Evolutionary conservation across 2,797 vertebrate genomes (phyloP).

Genomic region (Heteromormyrus szaboi): DNA sequence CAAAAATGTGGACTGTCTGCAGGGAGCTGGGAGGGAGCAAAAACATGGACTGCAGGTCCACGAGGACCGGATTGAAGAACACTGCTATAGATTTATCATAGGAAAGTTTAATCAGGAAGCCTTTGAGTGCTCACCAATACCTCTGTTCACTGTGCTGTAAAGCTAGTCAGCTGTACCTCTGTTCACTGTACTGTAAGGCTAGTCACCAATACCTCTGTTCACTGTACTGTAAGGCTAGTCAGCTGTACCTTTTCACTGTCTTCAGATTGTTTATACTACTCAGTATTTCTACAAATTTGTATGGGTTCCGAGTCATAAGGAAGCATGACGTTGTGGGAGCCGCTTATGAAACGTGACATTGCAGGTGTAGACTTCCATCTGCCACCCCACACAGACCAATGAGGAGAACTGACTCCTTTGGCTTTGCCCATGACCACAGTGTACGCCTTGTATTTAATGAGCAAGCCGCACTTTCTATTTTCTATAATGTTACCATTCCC

Average conservation of each 20-base stretch:
- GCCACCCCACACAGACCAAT: neutral
- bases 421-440: neutral
- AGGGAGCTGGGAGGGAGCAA: neutral
- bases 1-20: neutral
- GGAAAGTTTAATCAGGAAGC: conserved; percentile 58
- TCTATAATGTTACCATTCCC: neutral
- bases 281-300: neutral
- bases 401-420: neutral
- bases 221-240: neutral
- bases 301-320: neutral
- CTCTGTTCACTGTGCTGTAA: neutral
- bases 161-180: neutral
- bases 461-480: neutral
- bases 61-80: neutral
- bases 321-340: neutral
- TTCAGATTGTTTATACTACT: neutral
- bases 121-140: conserved; percentile 30
- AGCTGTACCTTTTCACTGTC: neutral
- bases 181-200: neutral
- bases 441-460: neutral
- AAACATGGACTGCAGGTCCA: neutral
- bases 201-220: neutral
- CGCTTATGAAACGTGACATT: neutral
- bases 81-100: conserved; percentile 57
- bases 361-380: neutral